Evolutionary conservation across 2,888 invertebrate genomes (phyloP), one percentile per base, ranked within the genome.

Genomic region (Steinernema carpocapsae): DNA sequence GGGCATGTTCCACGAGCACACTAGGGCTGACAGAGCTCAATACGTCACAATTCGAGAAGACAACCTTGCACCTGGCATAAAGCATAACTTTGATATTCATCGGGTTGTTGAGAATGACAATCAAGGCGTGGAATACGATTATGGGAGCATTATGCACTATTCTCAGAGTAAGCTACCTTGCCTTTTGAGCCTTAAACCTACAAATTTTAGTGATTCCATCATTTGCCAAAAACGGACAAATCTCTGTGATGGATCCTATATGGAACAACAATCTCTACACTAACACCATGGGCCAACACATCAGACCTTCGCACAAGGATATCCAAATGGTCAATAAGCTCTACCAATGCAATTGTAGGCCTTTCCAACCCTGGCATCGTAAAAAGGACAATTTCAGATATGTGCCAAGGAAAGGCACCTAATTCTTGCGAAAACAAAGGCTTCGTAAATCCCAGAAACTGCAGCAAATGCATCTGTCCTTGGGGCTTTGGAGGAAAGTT

Each of bases 101-200:
- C 85, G 70, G 79, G 80, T 42, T 4, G 73, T 77, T 0, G 83
- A 81, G n/a, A 85, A 85, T 70, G 78, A 83, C 77, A 85, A 85
- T 74, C 83, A 80, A 56, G 82, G 81, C 46, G 77, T 85, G 78
- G 82, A 80, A 0, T 85, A 85, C 74, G 85, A 85, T 72, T 85
- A 85, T 76, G 85, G 84, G 32, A 80, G 80, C 32, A 79, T 37
- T 10, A 37, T 37, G 37, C 37, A 37, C 37, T 37, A 37, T 10
- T 37, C 37, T 37, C 37, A 76, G 59, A 76, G 72, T 72, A 19
- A 72, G 72, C 37, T 6, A 37, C 37, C 37, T 10, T 37, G 10
- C 37, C 37, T 37, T 10, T 10, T 6, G 4, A 3, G 10, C 3
- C 37, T 37, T 10, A 6, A 10, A 37, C 37, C 19, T 22, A 2